phyloP scores from a whole-genome alignment of 2,113 vertebrate species.

The Cyanocitta stelleri region DNA sequence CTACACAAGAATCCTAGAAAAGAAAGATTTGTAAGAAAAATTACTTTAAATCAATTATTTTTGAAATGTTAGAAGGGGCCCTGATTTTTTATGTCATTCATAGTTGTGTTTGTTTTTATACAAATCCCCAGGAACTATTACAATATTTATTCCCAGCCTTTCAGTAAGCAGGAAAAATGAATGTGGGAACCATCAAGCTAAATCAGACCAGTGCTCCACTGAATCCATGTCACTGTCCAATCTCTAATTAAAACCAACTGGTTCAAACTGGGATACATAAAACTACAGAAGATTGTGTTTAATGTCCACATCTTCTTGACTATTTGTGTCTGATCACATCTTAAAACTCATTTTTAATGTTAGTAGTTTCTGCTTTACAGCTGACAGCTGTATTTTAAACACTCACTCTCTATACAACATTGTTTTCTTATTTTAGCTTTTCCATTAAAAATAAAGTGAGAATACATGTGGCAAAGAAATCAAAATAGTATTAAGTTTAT shows the following conservation, averaged over 20 bases:
- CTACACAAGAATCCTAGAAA: neutral
- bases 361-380: neutral
- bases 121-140: neutral
- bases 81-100: neutral
- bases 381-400: neutral
- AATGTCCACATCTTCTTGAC: neutral
- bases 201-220: neutral
- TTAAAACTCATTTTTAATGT: neutral
- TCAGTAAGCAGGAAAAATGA: neutral
- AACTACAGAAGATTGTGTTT: neutral
- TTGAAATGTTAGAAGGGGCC: neutral
- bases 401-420: neutral
- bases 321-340: neutral
- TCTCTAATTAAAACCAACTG: neutral
- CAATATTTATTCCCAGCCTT: neutral
- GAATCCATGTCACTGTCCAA: neutral
- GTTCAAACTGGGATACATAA: neutral
- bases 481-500: neutral
- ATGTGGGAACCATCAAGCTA: neutral
- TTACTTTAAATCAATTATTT: neutral
- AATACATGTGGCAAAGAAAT: neutral
- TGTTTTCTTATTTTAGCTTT: neutral
- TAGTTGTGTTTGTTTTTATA: neutral
- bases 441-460: neutral
- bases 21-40: neutral